phyloP scores from a whole-genome alignment of 1,140 invertebrate species.

The Drosophila willistoni region DNA sequence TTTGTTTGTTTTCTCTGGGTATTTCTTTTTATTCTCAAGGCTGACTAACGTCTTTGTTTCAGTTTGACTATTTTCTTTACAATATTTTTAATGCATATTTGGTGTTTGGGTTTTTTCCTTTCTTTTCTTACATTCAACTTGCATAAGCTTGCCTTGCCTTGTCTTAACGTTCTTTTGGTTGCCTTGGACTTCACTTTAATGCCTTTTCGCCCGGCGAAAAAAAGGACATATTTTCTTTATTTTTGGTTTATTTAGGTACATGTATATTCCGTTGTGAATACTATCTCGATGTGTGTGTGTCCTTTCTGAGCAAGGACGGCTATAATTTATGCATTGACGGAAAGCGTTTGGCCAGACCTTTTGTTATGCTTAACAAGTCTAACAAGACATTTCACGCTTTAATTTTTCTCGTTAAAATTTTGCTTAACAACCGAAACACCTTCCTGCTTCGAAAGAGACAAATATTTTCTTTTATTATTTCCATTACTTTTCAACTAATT shows the following conservation, averaged over 20 bases:
- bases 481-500: neutral
- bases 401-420: neutral
- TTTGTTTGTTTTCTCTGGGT: conserved; percentile 54
- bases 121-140: conserved; percentile 31
- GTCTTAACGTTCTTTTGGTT: neutral
- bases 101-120: conserved; percentile 48
- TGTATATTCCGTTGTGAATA: conserved; percentile 72
- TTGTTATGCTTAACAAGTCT: conserved; percentile 11
- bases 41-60: neutral
- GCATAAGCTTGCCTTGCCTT: conserved; percentile 9
- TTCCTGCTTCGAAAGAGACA: neutral
- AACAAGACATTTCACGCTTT: neutral
- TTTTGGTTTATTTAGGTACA: conserved; percentile 74
- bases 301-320: conserved; percentile 53
- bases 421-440: neutral
- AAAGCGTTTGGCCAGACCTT: conserved; percentile 29
- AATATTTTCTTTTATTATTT: neutral
- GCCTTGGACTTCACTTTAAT: conserved; percentile 45
- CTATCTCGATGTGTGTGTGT: conserved; percentile 13
- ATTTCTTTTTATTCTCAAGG: conserved; percentile 7
- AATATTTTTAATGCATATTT: conserved; percentile 77
- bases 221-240: conserved; percentile 72
- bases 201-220: conserved; percentile 34
- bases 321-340: conserved; percentile 47
- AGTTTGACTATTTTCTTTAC: neutral